A percentile compares a stretch with the other conserved stretches of the same genome.
phyloP scores from a whole-genome alignment of 1,140 invertebrate genomes.

The Sipha flava region DNA sequence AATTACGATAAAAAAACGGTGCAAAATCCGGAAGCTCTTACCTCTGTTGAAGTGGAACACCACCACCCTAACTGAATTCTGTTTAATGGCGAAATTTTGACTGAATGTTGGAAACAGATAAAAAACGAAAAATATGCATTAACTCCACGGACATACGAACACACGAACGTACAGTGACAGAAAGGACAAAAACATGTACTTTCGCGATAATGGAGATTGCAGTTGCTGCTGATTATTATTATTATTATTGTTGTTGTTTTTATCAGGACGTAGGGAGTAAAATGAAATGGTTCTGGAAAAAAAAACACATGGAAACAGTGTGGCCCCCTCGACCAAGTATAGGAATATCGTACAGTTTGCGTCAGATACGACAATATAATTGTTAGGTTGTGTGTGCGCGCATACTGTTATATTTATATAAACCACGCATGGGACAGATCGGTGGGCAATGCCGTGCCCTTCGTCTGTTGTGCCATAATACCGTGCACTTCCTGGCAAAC shows the following conservation, averaged over 20 bases:
- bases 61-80: slow-evolving; percentile 22
- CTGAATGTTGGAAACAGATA: slow-evolving; percentile 10
- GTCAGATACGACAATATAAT: not conserved
- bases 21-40: not conserved
- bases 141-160: not conserved
- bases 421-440: no score
- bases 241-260: not conserved
- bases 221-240: not conserved
- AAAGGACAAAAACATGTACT: not conserved
- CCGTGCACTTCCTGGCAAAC: no score
- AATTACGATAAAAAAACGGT: not conserved
- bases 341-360: not conserved
- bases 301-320: slow-evolving; percentile 19
- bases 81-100: slow-evolving; percentile 29
- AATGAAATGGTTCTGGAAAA: not conserved
- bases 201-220: not conserved
- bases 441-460: no score
- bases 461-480: no score
- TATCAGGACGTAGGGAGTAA: not conserved
- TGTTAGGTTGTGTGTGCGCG: no score
- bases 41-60: slow-evolving; percentile 24
- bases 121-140: slow-evolving; percentile 10
- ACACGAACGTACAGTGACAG: not conserved
- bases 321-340: not conserved
- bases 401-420: no score